phyloP scores from a whole-genome alignment of 2,888 invertebrate genomes.

The Hirudinaria manillensis region DNA sequence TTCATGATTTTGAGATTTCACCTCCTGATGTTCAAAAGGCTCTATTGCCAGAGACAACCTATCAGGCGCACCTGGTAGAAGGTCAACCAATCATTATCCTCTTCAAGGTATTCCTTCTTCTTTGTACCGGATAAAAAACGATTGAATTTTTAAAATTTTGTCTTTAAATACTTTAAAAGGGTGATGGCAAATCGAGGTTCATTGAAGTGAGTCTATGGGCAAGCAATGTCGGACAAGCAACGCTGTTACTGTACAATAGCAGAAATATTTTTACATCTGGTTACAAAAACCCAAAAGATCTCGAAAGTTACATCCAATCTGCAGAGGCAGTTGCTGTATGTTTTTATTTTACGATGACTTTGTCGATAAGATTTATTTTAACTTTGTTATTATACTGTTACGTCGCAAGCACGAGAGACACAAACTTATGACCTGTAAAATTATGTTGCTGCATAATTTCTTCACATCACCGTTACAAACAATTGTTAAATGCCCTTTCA shows the following conservation, averaged over 20 bases:
- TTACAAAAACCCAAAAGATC: no score
- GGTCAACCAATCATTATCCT: slow-evolving; percentile 7
- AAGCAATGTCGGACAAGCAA: slow-evolving; percentile 21
- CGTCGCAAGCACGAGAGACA: no score
- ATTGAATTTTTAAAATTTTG: neutral
- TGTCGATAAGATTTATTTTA: no score
- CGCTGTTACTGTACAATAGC: neutral
- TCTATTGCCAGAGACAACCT: slow-evolving; percentile 3
- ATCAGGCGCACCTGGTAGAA: neutral
- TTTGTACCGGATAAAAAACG: neutral
- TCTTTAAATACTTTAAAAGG: neutral
- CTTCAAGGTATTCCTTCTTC: neutral
- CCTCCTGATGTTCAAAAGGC: neutral
- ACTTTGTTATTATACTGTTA: no score
- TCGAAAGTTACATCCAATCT: no score
- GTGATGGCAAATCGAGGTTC: slow-evolving; percentile 13
- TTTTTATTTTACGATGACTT: no score
- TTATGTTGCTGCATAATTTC: no score
- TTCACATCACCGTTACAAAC: neutral
- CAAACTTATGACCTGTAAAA: no score
- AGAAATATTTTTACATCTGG: no score
- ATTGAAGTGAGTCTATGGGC: slow-evolving; percentile 17
- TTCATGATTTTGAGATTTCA: slow-evolving; percentile 17
- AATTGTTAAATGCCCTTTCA: neutral
- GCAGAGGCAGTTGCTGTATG: no score